Percentiles rank a stretch among this genome's conserved stretches.
phyloP scores from a whole-genome alignment of 2,113 vertebrate genomes.

The Ceyx cyanopectus region DNA sequence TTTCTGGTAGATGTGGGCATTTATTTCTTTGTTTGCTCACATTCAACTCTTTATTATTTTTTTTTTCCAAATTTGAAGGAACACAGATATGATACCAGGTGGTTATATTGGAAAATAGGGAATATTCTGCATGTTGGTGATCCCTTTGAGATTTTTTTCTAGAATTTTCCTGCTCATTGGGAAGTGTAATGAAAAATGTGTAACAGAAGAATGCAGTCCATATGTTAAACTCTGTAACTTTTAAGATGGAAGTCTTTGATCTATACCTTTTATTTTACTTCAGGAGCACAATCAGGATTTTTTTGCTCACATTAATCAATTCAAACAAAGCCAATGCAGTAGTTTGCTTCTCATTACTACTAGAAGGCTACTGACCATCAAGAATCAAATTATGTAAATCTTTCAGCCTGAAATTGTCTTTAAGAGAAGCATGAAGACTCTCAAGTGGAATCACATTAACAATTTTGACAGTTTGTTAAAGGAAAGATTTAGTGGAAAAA shows the following conservation, averaged over 20 bases:
- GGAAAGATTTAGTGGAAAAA: not conserved
- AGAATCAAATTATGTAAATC: not conserved
- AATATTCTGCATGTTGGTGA: not conserved
- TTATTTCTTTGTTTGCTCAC: not conserved
- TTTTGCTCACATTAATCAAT: not conserved
- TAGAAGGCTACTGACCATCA: not conserved
- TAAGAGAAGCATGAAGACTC: not conserved
- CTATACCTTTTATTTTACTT: not conserved
- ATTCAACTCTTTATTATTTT: not conserved
- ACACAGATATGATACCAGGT: not conserved
- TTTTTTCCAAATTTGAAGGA: not conserved
- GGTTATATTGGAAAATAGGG: not conserved
- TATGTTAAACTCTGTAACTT: not conserved
- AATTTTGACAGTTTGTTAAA: not conserved
- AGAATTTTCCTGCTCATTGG: not conserved
- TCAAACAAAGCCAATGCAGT: not conserved
- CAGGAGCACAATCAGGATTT: not conserved
- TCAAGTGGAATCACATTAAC: not conserved
- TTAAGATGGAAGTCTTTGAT: not conserved
- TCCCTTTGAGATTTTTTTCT: not conserved
- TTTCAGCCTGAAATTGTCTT: not conserved
- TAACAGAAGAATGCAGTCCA: not conserved
- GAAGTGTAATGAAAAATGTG: not conserved
- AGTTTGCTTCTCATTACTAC: not conserved
- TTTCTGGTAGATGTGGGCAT: not conserved